phyloP scores from a whole-genome alignment of 2,113 vertebrate species.

The Gnathonemus longibarbis region DNA sequence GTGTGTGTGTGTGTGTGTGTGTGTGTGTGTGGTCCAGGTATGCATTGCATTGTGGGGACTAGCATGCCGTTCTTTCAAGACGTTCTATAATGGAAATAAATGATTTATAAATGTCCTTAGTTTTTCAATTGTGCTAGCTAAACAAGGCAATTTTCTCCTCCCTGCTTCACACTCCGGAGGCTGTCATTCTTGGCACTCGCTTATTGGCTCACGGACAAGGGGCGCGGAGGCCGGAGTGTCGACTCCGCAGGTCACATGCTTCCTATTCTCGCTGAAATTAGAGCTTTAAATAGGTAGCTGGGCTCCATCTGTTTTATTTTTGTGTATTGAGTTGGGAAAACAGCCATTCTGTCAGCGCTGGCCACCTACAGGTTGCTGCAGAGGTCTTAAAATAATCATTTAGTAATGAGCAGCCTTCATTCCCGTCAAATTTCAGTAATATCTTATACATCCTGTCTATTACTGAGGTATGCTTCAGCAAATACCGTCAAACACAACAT shows the following conservation, averaged over 20 bases:
- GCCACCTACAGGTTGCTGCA: slow-evolving; percentile 13
- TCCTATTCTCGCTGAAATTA: not conserved
- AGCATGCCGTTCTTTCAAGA: not conserved
- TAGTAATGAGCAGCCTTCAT: slow-evolving; percentile 25
- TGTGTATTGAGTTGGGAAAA: not conserved
- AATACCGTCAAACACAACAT: not conserved
- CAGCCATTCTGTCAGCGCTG: not conserved
- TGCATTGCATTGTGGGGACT: not conserved
- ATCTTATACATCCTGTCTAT: not conserved
- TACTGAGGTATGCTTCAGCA: not conserved
- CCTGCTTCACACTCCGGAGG: not conserved
- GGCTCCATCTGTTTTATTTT: slow-evolving; percentile 15
- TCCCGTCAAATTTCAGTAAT: slow-evolving; percentile 22
- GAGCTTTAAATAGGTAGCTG: slow-evolving; percentile 10
- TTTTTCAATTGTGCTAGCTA: not conserved
- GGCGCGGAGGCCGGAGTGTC: not conserved
- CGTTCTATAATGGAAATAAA: not conserved
- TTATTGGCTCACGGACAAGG: not conserved
- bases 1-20: not conserved
- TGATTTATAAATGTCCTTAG: not conserved
- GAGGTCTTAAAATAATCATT: slow-evolving; percentile 10
- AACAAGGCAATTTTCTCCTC: not conserved
- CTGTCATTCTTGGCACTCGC: not conserved
- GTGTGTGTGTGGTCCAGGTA: not conserved
- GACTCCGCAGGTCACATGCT: not conserved